Base-by-base conservation (phyloP, 2,888 invertebrate genomes). In the Hypolimnas misippus region DNA sequence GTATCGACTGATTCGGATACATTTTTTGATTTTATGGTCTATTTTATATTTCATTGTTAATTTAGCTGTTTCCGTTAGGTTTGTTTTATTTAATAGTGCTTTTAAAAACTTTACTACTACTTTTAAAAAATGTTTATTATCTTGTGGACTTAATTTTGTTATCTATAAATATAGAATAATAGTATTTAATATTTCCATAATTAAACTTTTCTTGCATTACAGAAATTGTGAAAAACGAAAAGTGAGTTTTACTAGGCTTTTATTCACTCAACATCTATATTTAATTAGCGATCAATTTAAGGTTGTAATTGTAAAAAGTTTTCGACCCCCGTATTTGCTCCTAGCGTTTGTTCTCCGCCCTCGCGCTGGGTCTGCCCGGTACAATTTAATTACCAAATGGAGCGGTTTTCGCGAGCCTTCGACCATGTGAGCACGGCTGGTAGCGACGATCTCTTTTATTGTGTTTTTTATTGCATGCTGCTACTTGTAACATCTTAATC, bases 351-450 rank as follows among this genome's bases (percentile, higher is more conserved):
- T n/a, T 46, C 8, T 7, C 25, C 25, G 3, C 16, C 49, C 29
- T 49, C n/a, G n/a, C 19, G 12, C 46, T n/a, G 3, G 21, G 12
- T 10, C 12, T 6, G 14, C 6, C 25, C 49, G 29, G 12, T 49
- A n/a, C 53, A 54, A 60, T 60, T 60, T 60, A 54, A 60, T 60
- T 60, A 60, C 46, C 59, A 60, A 60, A 60, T 54, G 59, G 46
- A 38, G 53, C 59, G 46, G 44, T 59, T 42, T 44, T 35, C 53
- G 29, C 21, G 54, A 60, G 52, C 63, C 57, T 63, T 52, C 62
- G 57, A 57, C 62, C 49, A 49, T 29, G 19, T 21, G 46, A 46
- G 6, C 25, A 29, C 49, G 14, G 21, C 14, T 49, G 14, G 7
- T 29, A 29, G 3, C 25, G n/a, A 12, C 12, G 8, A 46, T 46